Base-by-base conservation (phyloP, 2,888 invertebrate species). In the Drosophila pullipes region DNA sequence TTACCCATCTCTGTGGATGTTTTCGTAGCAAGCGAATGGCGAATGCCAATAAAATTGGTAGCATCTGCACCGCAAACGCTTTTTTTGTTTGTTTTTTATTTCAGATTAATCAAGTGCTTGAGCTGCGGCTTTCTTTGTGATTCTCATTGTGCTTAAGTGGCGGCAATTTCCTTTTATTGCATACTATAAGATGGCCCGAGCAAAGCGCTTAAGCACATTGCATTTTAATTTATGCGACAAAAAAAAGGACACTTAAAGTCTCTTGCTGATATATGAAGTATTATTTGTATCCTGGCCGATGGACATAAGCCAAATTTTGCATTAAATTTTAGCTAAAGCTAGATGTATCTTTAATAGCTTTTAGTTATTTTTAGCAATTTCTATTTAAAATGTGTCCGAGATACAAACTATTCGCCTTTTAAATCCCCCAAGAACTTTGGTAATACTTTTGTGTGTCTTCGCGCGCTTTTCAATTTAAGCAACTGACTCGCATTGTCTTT, bases 71-170 rank as follows among this genome's bases (percentile, higher is more conserved):
- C 76, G 58, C 76, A 80, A 68, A 62, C 47, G 64, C 39, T 66
- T 53, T 44, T 30, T 55, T 59, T 16, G 7, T 7, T 25, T 18
- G 11, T 11, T 10, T 41, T 52, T 28, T 59, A 53, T 63, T 67
- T 79, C 60, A 66, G 77, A 63, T 39, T 62, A 59, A 55, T 76
- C 61, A 76, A 70, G 54, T 62, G 54, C 63, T 60, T 58, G 52
- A 49, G 59, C 44, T 50, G 72, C 44, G 72, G 73, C 78, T 54
- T 66, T 75, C 69, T 68, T 64, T 80, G 65, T 54, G 54, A 69
- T 81, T 74, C 63, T 73, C 76, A 83, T 86, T 81, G 82, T 67
- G 57, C 63, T 61, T 76, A 89, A 89, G 87, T 86, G 84, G 71
- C 78, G 62, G 69, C 69, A 64, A 73, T 79, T 73, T 69, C 53